These are phyloP conservation scores for Drosophila bifasciata DNA, from an alignment of 1,140 invertebrate genomes.

Conservation along the genomic window DNA sequence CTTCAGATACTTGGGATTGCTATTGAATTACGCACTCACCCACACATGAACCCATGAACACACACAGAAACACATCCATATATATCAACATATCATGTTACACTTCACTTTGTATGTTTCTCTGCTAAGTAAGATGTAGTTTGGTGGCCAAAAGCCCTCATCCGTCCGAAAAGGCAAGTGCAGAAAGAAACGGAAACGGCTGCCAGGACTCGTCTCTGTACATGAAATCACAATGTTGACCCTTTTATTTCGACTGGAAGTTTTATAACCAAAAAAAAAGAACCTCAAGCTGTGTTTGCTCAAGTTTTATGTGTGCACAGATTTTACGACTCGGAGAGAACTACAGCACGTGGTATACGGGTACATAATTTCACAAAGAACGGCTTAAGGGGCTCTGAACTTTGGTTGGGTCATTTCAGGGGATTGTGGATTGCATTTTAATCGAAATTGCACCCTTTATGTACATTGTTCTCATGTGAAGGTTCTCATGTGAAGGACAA, in stretches of 20 bases:
- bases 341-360: conserved; percentile 22
- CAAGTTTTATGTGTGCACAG: conserved; percentile 63
- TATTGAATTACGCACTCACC: conserved; percentile 61
- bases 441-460: conserved; percentile 11
- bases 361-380: conserved; percentile 2
- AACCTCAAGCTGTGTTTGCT: conserved; percentile 1
- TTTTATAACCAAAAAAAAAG: conserved; percentile 39
- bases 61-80: conserved; percentile 15
- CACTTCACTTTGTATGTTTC: conserved; percentile 55
- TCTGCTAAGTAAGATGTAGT: conserved; percentile 62
- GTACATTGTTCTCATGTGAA: not conserved
- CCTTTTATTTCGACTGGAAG: conserved; percentile 65
- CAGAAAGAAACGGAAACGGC: conserved; percentile 13
- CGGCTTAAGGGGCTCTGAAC: conserved; percentile 36
- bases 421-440: conserved; percentile 37
- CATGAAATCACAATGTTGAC: conserved; percentile 64
- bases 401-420: conserved; percentile 10
- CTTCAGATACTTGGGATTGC: conserved; percentile 44
- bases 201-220: not conserved
- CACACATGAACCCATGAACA: not conserved
- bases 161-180: conserved; percentile 21
- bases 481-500: not conserved
- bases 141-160: conserved; percentile 2
- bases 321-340: conserved; percentile 55
- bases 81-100: conserved; percentile 69